Evolutionary conservation across 1,140 invertebrate genomes (phyloP).

Genomic region (Drosophila tsacasi): DNA sequence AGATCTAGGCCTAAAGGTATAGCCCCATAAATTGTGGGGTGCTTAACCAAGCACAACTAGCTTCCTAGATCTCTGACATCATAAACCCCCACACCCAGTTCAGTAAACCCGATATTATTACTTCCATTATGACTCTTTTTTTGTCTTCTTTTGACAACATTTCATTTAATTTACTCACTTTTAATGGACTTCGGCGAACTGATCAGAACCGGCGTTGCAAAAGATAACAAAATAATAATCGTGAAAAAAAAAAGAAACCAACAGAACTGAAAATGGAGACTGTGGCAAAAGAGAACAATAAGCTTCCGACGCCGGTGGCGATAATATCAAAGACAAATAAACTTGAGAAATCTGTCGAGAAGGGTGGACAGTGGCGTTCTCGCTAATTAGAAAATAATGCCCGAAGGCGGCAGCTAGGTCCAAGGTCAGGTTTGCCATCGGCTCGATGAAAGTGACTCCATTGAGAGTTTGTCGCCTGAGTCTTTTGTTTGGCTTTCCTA

Average conservation of each 20-base stretch:
- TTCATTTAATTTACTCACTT: slow-evolving; percentile 76
- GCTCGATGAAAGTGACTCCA: slow-evolving; percentile 52
- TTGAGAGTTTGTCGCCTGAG: slow-evolving; percentile 36
- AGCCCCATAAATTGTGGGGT: slow-evolving; percentile 30
- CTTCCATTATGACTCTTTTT: slow-evolving; percentile 28
- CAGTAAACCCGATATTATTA: slow-evolving; percentile 38
- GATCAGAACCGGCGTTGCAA: slow-evolving; percentile 47
- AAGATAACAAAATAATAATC: slow-evolving; percentile 45
- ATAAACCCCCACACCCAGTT: slow-evolving; percentile 51
- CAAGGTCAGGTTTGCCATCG: slow-evolving; percentile 56
- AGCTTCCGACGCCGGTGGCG: slow-evolving; percentile 30
- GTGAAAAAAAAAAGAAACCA: slow-evolving; percentile 21
- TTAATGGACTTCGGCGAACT: slow-evolving; percentile 67
- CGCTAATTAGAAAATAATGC: slow-evolving; percentile 78
- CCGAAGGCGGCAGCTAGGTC: slow-evolving; percentile 13
- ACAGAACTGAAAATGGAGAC: slow-evolving; percentile 41
- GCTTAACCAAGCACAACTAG: slow-evolving; percentile 39
- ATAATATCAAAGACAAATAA: slow-evolving; percentile 62
- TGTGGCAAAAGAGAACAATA: slow-evolving; percentile 43
- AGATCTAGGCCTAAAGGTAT: slow-evolving; percentile 27
- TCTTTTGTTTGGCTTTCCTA: slow-evolving; percentile 21
- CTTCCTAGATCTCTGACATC: slow-evolving; percentile 60
- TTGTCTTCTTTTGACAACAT: slow-evolving; percentile 47
- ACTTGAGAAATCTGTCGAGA: slow-evolving; percentile 48
- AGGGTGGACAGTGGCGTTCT: slow-evolving; percentile 35